Percentiles rank a stretch among this genome's conserved stretches.
Evolutionary conservation across 30 jellyfish, hydroid and myxozoan species (phyloP).

Genomic region (Pelagia noctiluca): DNA sequence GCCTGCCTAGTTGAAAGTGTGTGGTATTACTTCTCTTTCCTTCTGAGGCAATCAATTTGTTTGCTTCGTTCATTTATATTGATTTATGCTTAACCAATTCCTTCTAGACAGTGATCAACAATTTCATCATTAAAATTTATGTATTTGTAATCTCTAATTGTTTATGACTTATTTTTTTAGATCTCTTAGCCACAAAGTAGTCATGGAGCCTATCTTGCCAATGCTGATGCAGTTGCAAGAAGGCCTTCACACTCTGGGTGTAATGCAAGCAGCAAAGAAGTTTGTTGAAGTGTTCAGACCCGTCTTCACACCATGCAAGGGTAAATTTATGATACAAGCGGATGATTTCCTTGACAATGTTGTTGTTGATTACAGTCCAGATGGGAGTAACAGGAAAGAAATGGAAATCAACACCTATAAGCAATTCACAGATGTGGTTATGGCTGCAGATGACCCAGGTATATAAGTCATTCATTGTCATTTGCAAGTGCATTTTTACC

Average conservation of each 20-base stretch:
- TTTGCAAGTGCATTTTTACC: neutral
- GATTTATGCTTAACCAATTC: no score
- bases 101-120: no score
- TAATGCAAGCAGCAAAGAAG: neutral
- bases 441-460: conserved; percentile 6
- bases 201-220: conserved; percentile 4
- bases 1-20: no score
- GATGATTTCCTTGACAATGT: neutral
- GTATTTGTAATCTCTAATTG: no score
- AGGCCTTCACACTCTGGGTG: neutral
- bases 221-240: neutral
- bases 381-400: neutral
- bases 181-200: conserved; percentile 2
- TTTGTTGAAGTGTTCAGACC: neutral
- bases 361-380: conserved; percentile 1
- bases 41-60: no score
- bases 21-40: no score
- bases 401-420: neutral
- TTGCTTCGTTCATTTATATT: no score
- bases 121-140: no score
- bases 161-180: no score
- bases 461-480: neutral
- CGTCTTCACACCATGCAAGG: neutral
- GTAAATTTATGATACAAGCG: neutral
- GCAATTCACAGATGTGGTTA: neutral